phyloP scores from a whole-genome alignment of 2,797 vertebrate genomes.

The Macroramphosus scolopax region DNA sequence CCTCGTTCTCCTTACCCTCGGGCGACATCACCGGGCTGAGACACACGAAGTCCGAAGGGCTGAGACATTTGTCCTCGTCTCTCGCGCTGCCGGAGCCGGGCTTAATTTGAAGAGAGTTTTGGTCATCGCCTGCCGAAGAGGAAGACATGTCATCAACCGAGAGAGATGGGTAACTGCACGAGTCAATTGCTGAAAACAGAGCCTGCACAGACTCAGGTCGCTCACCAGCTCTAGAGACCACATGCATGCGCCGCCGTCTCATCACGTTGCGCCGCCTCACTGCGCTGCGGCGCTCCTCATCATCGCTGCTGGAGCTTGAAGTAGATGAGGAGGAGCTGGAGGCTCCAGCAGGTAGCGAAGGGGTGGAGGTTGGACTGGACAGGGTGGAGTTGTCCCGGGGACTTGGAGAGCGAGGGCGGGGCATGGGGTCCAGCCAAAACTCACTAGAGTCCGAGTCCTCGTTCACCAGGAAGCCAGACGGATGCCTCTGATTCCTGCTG shows the following conservation, averaged over 20 bases:
- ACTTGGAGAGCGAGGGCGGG: conserved; percentile 90
- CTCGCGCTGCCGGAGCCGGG: conserved; percentile 9
- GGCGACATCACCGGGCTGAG: conserved; percentile 68
- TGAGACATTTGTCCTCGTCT: conserved; percentile 55
- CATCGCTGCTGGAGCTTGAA: conserved; percentile 88
- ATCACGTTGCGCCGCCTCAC: conserved; percentile 85
- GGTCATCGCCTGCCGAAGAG: conserved; percentile 75
- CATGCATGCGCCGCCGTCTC: conserved; percentile 80
- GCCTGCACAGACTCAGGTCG: conserved; percentile 76
- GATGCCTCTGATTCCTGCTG: conserved; percentile 61
- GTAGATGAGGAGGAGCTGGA: conserved; percentile 87
- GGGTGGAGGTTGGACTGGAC: conserved; percentile 83
- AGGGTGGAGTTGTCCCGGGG: conserved; percentile 89
- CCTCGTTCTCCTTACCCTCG: conserved; percentile 51
- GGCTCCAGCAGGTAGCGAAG: conserved; percentile 78
- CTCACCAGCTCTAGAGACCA: conserved; percentile 78
- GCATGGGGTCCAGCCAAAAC: conserved; percentile 91
- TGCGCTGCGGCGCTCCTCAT: conserved; percentile 81
- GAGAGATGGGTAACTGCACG: conserved; percentile 91
- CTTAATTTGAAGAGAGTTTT: conserved; percentile 41
- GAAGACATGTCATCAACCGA: conserved; percentile 86
- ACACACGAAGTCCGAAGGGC: conserved; percentile 66
- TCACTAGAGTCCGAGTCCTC: conserved; percentile 95
- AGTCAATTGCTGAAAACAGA: conserved; percentile 85
- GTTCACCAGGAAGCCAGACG: conserved; percentile 89